These are phyloP conservation scores for Ceratotherium simum DNA, from an alignment of 2,113 vertebrate genomes.

Conservation along the genomic window DNA sequence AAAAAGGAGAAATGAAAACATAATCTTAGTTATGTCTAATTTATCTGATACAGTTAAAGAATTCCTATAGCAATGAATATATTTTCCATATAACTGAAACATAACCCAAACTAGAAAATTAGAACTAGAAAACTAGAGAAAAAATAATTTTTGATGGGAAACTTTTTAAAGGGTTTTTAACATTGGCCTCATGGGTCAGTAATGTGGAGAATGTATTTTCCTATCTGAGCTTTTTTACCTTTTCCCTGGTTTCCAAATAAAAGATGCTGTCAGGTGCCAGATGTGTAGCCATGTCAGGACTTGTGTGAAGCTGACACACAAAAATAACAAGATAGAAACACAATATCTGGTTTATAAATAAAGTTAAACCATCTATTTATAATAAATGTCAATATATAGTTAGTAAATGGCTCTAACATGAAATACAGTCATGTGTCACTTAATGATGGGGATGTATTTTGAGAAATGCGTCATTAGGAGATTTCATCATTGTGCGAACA, in stretches of 20 bases:
- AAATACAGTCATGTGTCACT: neutral
- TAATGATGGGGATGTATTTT: too few species aligned
- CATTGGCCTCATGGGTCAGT: neutral
- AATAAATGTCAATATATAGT: neutral
- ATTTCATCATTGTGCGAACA: too few species aligned
- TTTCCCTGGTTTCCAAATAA: neutral
- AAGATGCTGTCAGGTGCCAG: neutral
- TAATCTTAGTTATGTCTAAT: neutral
- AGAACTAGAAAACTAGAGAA: neutral
- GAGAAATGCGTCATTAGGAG: too few species aligned
- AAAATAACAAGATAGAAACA: neutral
- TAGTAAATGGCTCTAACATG: neutral
- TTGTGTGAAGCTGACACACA: neutral
- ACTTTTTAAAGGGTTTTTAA: neutral
- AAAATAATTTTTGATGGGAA: neutral
- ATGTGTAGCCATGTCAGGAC: neutral
- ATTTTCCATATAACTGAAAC: neutral
- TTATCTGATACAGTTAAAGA: neutral
- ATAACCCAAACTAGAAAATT: neutral
- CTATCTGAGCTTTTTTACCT: neutral
- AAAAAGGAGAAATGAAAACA: neutral
- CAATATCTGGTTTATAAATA: neutral
- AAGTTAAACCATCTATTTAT: neutral
- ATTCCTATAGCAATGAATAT: neutral
- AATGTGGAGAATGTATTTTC: neutral